Evolutionary conservation across 2,113 vertebrate genomes (phyloP).

Genomic region (Ophiodon elongatus): DNA sequence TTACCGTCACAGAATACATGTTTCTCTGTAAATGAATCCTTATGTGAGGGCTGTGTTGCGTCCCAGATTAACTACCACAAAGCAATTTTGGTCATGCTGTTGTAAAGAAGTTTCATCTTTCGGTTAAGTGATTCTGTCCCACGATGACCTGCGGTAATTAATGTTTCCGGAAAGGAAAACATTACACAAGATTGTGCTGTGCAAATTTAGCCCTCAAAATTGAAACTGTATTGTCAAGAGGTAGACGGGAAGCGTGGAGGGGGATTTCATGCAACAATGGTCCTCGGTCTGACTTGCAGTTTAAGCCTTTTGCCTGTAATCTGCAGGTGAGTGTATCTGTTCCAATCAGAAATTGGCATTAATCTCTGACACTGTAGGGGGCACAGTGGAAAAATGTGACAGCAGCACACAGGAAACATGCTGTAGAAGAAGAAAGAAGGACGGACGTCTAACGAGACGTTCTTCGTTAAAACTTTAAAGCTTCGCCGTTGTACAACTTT

Average conservation of each 20-base stretch:
- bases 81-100: conserved; percentile 24
- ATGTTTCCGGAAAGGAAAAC: not conserved
- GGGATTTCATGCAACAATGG: not conserved
- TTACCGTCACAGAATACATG: conserved; percentile 10
- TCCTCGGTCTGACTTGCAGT: not conserved
- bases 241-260: too few species aligned
- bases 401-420: too few species aligned
- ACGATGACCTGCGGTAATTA: not conserved
- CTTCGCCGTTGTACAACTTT: not conserved
- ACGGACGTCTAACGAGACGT: too few species aligned
- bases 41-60: conserved; percentile 4
- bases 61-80: conserved; percentile 19
- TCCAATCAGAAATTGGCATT: not conserved
- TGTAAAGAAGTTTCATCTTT: conserved; percentile 21
- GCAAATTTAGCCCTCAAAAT: too few species aligned
- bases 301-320: not conserved
- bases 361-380: too few species aligned
- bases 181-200: not conserved
- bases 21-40: conserved; percentile 33
- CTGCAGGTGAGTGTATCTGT: not conserved
- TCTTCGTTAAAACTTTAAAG: not conserved
- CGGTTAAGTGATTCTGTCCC: conserved; percentile 10
- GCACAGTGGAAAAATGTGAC: too few species aligned
- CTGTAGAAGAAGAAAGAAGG: too few species aligned
- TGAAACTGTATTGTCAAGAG: not conserved